phyloP scores from a whole-genome alignment of 2,797 vertebrate genomes.

The Protosalanx chinensis region DNA sequence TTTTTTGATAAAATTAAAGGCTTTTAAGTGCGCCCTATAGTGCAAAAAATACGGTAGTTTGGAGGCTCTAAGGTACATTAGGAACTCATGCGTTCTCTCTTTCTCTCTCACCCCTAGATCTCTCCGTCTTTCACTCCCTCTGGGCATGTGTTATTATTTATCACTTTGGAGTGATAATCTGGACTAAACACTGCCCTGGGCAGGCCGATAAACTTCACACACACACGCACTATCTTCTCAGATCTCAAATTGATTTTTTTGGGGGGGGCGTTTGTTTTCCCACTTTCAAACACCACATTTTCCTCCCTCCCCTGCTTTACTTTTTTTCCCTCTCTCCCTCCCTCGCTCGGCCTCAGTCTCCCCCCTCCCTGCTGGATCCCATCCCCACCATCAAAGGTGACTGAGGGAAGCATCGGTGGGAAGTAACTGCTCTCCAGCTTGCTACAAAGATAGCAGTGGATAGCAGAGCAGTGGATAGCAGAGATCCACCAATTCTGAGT shows the following conservation, averaged over 20 bases:
- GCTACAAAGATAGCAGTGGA: neutral
- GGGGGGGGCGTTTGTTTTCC: neutral
- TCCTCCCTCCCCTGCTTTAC: neutral
- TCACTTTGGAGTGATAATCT: slow-evolving; percentile 54
- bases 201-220: slow-evolving; percentile 48
- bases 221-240: slow-evolving; percentile 16
- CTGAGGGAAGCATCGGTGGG: slow-evolving; percentile 10
- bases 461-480: neutral
- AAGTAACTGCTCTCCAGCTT: too few species aligned
- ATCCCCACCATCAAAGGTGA: neutral
- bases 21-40: too few species aligned
- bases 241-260: slow-evolving; percentile 5
- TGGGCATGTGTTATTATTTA: slow-evolving; percentile 41
- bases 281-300: slow-evolving; percentile 9
- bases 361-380: neutral
- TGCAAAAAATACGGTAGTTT: too few species aligned
- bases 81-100: neutral
- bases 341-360: neutral
- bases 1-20: too few species aligned
- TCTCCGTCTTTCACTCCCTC: slow-evolving; percentile 29
- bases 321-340: neutral
- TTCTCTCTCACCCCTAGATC: slow-evolving; percentile 11
- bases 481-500: too few species aligned
- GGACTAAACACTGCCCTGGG: slow-evolving; percentile 56
- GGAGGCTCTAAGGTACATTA: slow-evolving; percentile 1